Evolutionary conservation across 2,888 invertebrate species (phyloP).

Genomic region (Chymomyza caudatula): DNA sequence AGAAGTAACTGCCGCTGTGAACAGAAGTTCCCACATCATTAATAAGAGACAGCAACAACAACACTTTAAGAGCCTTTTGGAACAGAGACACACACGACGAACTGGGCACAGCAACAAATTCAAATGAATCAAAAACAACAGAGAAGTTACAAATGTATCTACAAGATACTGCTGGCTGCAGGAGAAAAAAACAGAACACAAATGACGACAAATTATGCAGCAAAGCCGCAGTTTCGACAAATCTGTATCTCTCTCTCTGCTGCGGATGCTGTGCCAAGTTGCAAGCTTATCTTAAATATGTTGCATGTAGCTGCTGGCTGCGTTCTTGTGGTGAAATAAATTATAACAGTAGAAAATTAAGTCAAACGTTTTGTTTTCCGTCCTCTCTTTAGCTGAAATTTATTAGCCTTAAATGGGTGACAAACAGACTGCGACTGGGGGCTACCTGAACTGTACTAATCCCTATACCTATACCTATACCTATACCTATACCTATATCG

Average conservation of each 20-base stretch:
- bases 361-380: slow-evolving; percentile 63
- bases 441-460: slow-evolving; percentile 51
- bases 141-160: slow-evolving; percentile 67
- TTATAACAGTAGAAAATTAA: slow-evolving; percentile 68
- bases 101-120: slow-evolving; percentile 48
- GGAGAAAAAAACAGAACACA: slow-evolving; percentile 27
- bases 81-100: slow-evolving; percentile 51
- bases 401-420: slow-evolving; percentile 47
- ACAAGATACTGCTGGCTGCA: slow-evolving; percentile 42
- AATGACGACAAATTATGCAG: slow-evolving; percentile 69
- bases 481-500: neutral
- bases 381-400: slow-evolving; percentile 55
- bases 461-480: neutral
- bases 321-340: slow-evolving; percentile 57
- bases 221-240: slow-evolving; percentile 29
- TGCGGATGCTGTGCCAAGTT: slow-evolving; percentile 9
- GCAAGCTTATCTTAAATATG: slow-evolving; percentile 37
- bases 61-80: neutral
- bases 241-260: neutral
- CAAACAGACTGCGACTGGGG: neutral
- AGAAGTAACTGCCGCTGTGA: slow-evolving; percentile 10
- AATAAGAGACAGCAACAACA: slow-evolving; percentile 43
- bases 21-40: slow-evolving; percentile 74
- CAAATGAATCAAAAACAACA: slow-evolving; percentile 58
- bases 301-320: slow-evolving; percentile 18